These are phyloP conservation scores for Darwinula stevensoni DNA, from an alignment of 2,888 invertebrate species.

Conservation along the genomic window DNA sequence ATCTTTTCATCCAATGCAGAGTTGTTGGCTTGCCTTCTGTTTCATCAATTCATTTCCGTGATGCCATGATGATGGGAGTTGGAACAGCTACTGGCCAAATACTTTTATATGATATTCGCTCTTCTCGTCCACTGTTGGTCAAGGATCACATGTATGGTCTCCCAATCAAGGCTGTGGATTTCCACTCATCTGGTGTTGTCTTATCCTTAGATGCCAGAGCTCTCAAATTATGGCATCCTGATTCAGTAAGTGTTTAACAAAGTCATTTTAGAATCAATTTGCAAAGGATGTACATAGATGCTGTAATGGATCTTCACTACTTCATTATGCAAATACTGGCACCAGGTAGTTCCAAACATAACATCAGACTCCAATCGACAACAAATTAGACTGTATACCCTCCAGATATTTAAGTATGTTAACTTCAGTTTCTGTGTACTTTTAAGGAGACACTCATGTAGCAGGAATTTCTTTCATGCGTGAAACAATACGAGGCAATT, in stretches of 20 bases:
- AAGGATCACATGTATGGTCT: slow-evolving; percentile 87
- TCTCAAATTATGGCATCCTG: slow-evolving; percentile 54
- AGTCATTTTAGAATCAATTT: too few species aligned
- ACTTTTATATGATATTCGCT: slow-evolving; percentile 73
- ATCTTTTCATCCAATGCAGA: slow-evolving; percentile 19
- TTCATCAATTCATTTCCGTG: slow-evolving; percentile 32
- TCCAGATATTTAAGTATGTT: too few species aligned
- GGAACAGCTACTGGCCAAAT: slow-evolving; percentile 85
- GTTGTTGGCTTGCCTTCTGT: slow-evolving; percentile 34
- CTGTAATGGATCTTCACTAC: too few species aligned
- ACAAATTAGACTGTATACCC: too few species aligned
- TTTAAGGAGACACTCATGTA: too few species aligned
- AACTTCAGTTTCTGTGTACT: too few species aligned
- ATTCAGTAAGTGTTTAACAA: too few species aligned
- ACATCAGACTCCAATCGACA: slow-evolving; percentile 24
- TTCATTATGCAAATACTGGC: too few species aligned
- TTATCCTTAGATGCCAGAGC: slow-evolving; percentile 65
- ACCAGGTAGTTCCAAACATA: too few species aligned
- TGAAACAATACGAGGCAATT: too few species aligned
- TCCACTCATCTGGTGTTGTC: slow-evolving; percentile 46
- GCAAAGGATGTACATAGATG: too few species aligned
- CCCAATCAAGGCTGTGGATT: slow-evolving; percentile 64
- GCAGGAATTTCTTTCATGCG: too few species aligned
- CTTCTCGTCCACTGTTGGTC: slow-evolving; percentile 51
- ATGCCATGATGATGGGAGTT: slow-evolving; percentile 32